Base-by-base conservation (phyloP, 2,797 vertebrate species). In the Halcyon chelicuti region DNA sequence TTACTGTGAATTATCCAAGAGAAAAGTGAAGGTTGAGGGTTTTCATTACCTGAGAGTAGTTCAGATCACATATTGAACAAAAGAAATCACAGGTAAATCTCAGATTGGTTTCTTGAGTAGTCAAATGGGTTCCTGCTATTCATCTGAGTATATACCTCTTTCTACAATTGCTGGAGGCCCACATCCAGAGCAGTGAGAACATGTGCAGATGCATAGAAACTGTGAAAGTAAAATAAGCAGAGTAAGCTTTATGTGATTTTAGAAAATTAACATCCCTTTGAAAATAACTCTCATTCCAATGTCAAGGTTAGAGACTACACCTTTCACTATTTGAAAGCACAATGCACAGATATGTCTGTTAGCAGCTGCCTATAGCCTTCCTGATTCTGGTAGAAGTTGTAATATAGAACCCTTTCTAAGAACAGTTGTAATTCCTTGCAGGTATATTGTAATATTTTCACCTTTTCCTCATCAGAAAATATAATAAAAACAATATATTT, bases 1-100 rank as follows among this genome's bases (percentile, higher is more conserved):
- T 97, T 92, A 88, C 92, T 93, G 97, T 93, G 96, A 97, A 98
- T 97, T 98, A 97, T 97, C 97, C 82, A 93, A 94, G 90, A 97
- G 96, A 95, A 96, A 97, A 97, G 91, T 95, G 75, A 63, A 94
- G 93, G 91, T 84, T 71, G 74, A 96, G 82, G 85, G 94, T 93
- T 86, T 95, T 91, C 84, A 96, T 95, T 88, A 96, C 61, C 35
- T 77, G 81, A 95, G 46, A 92, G 75, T 81, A 94, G 93, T 75
- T 95, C 85, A 54, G 86, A 93, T 91, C 94, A 96, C 90, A 93
- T 73, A 60, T 3, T 58, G 93, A 93, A 93, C 82, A 94, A 76
- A 92, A 89, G 86, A 90, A 96, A 96, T 66, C 93, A 91, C 74
- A 96, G 86, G 92, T 92, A 96, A 88, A 86, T 87, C 94, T 82